Percentiles rank a stretch among this genome's conserved stretches.
Conservation (phyloP, 2,113 vertebrate genomes). For the Grammomys dolichurus region DNA sequence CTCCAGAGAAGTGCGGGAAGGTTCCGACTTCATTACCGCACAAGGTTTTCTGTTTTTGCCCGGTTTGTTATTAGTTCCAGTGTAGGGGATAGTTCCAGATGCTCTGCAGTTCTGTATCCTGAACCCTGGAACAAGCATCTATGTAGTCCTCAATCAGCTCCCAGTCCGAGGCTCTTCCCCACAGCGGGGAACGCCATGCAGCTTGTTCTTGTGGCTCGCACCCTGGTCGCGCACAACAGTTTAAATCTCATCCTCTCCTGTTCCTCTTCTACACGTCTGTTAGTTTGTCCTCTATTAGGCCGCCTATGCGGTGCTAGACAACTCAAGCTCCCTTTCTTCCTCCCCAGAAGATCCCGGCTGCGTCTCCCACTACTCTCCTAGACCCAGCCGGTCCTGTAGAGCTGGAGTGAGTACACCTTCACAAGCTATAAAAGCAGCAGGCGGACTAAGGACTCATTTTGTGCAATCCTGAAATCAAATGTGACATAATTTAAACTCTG, state of each 20-base stretch:
- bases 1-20: not conserved
- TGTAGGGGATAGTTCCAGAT: fast-evolving
- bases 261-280: fast-evolving
- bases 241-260: not conserved
- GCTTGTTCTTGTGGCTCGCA: fast-evolving
- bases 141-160: not conserved
- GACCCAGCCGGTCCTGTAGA: not conserved
- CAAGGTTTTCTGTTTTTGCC: not conserved
- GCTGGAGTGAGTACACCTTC: not conserved
- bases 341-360: not conserved
- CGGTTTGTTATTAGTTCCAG: fast-evolving
- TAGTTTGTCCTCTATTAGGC: not conserved
- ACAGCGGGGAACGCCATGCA: fast-evolving
- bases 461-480: not conserved
- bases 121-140: fast-evolving
- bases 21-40: fast-evolving
- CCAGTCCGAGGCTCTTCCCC: fast-evolving
- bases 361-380: not conserved
- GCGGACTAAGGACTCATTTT: not conserved
- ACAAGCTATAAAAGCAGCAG: not conserved
- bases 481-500: not conserved
- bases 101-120: not conserved
- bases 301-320: too few relatives aligned
- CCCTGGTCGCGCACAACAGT: fast-evolving
- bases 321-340: too few relatives aligned